Percentiles rank a stretch among this genome's conserved stretches.
Evolutionary conservation across 2,113 vertebrate genomes (phyloP).

Genomic region (Nerophis lumbriciformis): DNA sequence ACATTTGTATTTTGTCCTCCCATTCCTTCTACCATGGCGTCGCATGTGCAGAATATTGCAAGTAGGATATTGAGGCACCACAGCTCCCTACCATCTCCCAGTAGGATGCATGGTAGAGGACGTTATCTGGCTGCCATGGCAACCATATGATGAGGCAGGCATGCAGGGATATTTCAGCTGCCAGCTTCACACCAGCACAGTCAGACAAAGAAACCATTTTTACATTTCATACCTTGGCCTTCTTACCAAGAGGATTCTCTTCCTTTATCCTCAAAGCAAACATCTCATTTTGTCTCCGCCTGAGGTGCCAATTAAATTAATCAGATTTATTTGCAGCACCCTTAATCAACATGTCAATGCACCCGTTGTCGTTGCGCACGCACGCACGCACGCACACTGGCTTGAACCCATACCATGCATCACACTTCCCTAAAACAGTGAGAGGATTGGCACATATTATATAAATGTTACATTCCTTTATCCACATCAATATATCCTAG

Average conservation of each 20-base stretch:
- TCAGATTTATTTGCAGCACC: slow-evolving; percentile 22
- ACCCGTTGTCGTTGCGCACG: not conserved
- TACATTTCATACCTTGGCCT: no score
- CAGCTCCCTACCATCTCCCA: not conserved
- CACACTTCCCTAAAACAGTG: not conserved
- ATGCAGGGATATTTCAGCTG: slow-evolving; percentile 67
- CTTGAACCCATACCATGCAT: slow-evolving; percentile 1
- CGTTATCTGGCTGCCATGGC: slow-evolving; percentile 69
- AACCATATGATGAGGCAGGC: slow-evolving; percentile 71
- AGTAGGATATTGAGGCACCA: no score
- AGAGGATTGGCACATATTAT: no score
- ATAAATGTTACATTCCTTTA: no score
- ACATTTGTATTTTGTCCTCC: slow-evolving; percentile 41
- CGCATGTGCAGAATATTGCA: slow-evolving; percentile 7
- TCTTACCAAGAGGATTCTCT: not conserved
- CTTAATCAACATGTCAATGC: slow-evolving; percentile 7
- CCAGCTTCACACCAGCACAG: slow-evolving; percentile 55
- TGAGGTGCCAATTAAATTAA: slow-evolving; percentile 9
- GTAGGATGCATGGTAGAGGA: slow-evolving; percentile 60
- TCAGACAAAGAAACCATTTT: slow-evolving; percentile 46
- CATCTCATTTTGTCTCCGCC: not conserved
- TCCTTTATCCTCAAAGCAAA: slow-evolving; percentile 5
- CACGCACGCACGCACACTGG: not conserved
- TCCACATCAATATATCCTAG: no score
- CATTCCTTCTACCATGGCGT: slow-evolving; percentile 45